Conservation (phyloP, 2,888 invertebrate genomes). For the Luffia ferchaultella region DNA sequence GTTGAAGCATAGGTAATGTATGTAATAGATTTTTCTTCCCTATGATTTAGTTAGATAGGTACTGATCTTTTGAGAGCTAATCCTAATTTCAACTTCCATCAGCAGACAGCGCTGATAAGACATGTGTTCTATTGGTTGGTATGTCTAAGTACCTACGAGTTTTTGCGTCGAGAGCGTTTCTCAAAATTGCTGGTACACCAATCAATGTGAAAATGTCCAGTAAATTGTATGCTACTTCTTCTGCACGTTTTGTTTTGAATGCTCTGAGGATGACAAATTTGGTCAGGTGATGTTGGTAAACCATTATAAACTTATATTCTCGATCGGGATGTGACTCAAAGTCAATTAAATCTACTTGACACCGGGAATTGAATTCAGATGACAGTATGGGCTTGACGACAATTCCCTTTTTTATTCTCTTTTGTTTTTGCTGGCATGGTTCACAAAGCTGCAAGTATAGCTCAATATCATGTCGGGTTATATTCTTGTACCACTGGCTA, state of each 20-base stretch:
- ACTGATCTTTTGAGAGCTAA: no score
- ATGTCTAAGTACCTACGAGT: no score
- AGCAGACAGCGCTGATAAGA: no score
- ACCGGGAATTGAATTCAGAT: constrained; percentile 22
- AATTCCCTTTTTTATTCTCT: constrained; percentile 19
- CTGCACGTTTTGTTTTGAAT: constrained; percentile 25
- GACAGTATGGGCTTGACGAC: constrained; percentile 20
- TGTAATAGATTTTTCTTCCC: no score
- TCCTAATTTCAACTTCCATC: no score
- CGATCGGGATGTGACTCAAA: constrained; percentile 26
- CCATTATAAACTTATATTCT: constrained; percentile 28
- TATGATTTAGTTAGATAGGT: no score
- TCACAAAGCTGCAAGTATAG: constrained; percentile 15
- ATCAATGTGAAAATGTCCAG: constrained; percentile 31
- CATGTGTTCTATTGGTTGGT: no score
- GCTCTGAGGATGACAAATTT: constrained; percentile 31
- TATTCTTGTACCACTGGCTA: constrained; percentile 14
- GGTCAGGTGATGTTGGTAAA: constrained; percentile 34
- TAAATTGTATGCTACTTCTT: constrained; percentile 28
- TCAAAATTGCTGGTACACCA: constrained; percentile 30
- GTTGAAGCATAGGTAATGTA: no score
- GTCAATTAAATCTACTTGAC: constrained; percentile 33
- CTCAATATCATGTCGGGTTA: constrained; percentile 15
- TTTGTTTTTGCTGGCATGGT: constrained; percentile 17
- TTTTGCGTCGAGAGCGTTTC: no score